phyloP scores from a whole-genome alignment of 2,888 invertebrate species.

The Lycia hirtaria region DNA sequence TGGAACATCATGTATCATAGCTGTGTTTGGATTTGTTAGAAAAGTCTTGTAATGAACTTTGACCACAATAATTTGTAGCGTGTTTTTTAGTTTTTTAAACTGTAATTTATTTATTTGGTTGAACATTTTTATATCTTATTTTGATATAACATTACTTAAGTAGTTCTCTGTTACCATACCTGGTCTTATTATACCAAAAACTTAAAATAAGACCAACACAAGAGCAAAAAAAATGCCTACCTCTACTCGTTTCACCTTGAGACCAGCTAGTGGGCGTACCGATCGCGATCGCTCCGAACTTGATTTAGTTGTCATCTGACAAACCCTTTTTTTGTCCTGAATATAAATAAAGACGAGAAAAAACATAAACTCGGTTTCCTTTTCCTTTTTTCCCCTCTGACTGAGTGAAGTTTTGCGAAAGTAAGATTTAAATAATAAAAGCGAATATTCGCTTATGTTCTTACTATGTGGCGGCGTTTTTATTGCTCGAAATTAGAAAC shows the following conservation, averaged over 20 bases:
- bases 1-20: too few relatives aligned
- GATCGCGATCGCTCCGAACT: constrained; percentile 78
- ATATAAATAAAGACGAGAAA: constrained; percentile 79
- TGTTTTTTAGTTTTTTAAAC: too few relatives aligned
- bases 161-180: not conserved
- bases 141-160: too few relatives aligned
- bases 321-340: constrained; percentile 83
- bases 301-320: constrained; percentile 82
- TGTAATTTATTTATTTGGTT: too few relatives aligned
- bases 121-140: too few relatives aligned
- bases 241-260: constrained; percentile 76
- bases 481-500: constrained; percentile 41
- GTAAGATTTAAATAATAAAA: constrained; percentile 79
- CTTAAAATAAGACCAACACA: constrained; percentile 43
- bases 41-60: too few relatives aligned
- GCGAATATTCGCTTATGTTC: constrained; percentile 68
- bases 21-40: too few relatives aligned
- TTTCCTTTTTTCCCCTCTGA: constrained; percentile 56
- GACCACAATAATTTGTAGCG: too few relatives aligned
- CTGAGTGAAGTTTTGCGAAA: constrained; percentile 72
- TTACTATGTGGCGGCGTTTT: constrained; percentile 56
- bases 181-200: not conserved
- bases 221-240: constrained; percentile 67
- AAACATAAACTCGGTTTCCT: constrained; percentile 67
- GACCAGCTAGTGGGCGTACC: constrained; percentile 71